Percentiles rank a stretch among this genome's conserved stretches.
Evolutionary conservation across 2,113 vertebrate species (phyloP).

Genomic region (Amblyornis subalaris): DNA sequence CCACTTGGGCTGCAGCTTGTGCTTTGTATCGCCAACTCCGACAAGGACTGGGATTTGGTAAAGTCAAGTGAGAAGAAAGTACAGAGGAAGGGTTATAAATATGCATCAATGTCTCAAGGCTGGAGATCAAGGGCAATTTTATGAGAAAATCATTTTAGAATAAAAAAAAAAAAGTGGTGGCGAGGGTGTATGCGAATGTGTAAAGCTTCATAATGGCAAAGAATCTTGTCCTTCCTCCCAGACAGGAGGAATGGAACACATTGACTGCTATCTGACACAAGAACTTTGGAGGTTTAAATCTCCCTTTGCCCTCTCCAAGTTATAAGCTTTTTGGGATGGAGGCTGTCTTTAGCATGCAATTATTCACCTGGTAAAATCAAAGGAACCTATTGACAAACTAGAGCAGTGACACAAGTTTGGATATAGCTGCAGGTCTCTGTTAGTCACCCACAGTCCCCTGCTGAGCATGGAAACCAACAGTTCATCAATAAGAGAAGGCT

Average conservation of each 20-base stretch:
- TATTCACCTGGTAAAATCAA: neutral
- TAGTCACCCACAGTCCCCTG: neutral
- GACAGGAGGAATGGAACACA: rapidly evolving
- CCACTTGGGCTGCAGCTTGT: neutral
- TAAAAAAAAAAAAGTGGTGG: neutral
- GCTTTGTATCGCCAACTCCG: neutral
- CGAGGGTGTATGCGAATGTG: neutral
- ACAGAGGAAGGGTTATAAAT: conserved; percentile 35
- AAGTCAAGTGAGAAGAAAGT: conserved; percentile 40
- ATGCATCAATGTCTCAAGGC: conserved; percentile 21
- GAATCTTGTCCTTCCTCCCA: neutral
- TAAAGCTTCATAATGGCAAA: neutral
- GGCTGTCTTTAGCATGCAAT: neutral
- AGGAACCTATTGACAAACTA: neutral
- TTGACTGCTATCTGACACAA: neutral
- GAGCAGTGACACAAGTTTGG: neutral
- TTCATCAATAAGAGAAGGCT: neutral
- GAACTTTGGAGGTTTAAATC: neutral
- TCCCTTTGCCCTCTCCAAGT: neutral
- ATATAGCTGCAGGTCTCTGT: neutral
- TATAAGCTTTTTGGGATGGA: neutral
- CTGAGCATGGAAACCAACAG: neutral
- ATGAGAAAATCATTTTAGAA: conserved; percentile 22
- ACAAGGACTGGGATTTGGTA: neutral
- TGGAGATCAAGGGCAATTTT: conserved; percentile 56